Evolutionary conservation across 2,888 invertebrate species (phyloP), one percentile per base, ranked within the genome.

Genomic region (Pammene fasciana): DNA sequence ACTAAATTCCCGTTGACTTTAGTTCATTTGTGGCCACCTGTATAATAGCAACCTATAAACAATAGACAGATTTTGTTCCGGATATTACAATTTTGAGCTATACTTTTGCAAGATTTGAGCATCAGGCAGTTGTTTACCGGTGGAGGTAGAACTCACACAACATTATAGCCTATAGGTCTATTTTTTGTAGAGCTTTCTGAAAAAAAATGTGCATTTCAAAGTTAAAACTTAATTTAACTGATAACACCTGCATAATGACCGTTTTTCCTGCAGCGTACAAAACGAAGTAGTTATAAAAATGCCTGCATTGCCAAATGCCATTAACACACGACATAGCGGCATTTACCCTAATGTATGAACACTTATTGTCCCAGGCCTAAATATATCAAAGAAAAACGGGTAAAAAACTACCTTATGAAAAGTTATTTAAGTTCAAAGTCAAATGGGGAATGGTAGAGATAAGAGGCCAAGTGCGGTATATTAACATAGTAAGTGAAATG

Each of bases 401-500:
- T 16, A 9, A 61, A 38, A 61, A 38, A 50, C 48, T 0, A 38
- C 36, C 13, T 48, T 38, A 61, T 38, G 0, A 0, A 38, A 16
- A 8, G 13, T 4, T 5, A 4, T 0, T 50, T 38, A 9, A 61
- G 61, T 50, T 38, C 13, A 50, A 50, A 50, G 13, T 61, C 13
- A 38, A 38, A 61, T 61, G 38, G 13, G 9, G 18, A 61, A 36
- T 34, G 1, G 36, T 16, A 50, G 4, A 50, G 18, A 50, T 61
- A 61, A 50, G 48, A 46, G 16, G 36, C 48, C 1, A 34, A 6
- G 16, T 18, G 48, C 38, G 61, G 38, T 14, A 50, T 43, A 73
- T 73, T 72, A 73, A 62, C 70, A 68, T 72, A 73, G 70, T 72
- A 67, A 70, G 64, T 60, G 61, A n/a, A 41, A 41, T n/a, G 56